These are phyloP conservation scores for Perccottus glenii DNA, from an alignment of 2,113 vertebrate genomes.

Conservation along the genomic window DNA sequence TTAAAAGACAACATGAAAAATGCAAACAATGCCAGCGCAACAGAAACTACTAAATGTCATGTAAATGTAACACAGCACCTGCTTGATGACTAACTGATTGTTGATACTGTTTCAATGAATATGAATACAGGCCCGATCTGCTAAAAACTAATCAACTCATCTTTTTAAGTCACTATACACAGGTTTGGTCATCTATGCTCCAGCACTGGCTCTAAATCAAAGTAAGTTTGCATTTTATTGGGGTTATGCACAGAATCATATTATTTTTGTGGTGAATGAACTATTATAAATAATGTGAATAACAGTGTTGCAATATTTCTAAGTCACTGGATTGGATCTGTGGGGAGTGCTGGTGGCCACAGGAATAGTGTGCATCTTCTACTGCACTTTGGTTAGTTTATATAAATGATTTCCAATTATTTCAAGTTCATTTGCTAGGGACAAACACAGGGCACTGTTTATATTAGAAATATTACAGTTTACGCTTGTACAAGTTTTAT, in stretches of 20 bases:
- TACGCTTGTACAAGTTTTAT: too few species aligned
- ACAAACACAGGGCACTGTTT: background rate
- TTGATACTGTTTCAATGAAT: slow-evolving; percentile 6
- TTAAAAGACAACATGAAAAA: background rate
- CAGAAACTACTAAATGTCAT: background rate
- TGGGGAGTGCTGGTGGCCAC: slow-evolving; percentile 84
- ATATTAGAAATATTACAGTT: background rate
- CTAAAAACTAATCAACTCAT: slow-evolving; percentile 72
- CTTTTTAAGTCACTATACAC: slow-evolving; percentile 78
- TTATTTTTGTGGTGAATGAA: background rate
- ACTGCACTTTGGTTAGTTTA: slow-evolving; percentile 82
- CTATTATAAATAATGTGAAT: background rate
- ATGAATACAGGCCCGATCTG: slow-evolving; percentile 31
- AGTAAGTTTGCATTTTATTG: slow-evolving; percentile 65
- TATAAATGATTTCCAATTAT: background rate
- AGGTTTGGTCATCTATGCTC: slow-evolving; percentile 84
- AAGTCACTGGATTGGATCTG: slow-evolving; percentile 82
- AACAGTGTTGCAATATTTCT: slow-evolving; percentile 2
- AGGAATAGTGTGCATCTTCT: slow-evolving; percentile 81
- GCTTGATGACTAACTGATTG: slow-evolving; percentile 32
- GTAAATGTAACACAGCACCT: slow-evolving; percentile 30
- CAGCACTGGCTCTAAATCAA: slow-evolving; percentile 83
- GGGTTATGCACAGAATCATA: background rate
- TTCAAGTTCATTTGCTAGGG: background rate
- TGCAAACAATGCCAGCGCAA: background rate